Conservation (phyloP, 2,888 invertebrate species). For the Thyatira batis region DNA sequence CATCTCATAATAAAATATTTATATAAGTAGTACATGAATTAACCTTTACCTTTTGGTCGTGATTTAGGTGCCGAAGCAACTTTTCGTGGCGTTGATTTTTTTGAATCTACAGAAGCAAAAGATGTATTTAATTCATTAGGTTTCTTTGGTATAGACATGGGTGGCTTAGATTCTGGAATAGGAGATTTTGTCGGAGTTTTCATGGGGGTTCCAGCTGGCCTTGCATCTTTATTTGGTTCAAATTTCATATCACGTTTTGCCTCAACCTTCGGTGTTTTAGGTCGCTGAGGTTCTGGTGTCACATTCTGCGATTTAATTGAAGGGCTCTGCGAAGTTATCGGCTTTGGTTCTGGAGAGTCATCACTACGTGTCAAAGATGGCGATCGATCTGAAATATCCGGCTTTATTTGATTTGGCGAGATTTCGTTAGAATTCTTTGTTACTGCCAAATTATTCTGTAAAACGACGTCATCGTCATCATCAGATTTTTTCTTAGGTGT, state of each 20-base stretch:
- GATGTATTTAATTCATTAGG: slow-evolving; percentile 66
- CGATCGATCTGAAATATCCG: slow-evolving; percentile 69
- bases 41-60: slow-evolving; percentile 70
- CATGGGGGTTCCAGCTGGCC: slow-evolving; percentile 40
- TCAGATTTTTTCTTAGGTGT: slow-evolving; percentile 63
- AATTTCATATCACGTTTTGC: slow-evolving; percentile 24
- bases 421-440: slow-evolving; percentile 42
- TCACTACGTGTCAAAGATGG: slow-evolving; percentile 77
- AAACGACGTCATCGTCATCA: slow-evolving; percentile 74
- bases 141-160: slow-evolving; percentile 57
- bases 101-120: slow-evolving; percentile 50
- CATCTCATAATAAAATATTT: slow-evolving; percentile 59
- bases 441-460: slow-evolving; percentile 52
- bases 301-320: slow-evolving; percentile 53
- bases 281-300: slow-evolving; percentile 62
- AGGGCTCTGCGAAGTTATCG: slow-evolving; percentile 45
- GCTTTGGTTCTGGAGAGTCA: slow-evolving; percentile 74
- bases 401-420: slow-evolving; percentile 48
- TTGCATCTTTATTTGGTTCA: slow-evolving; percentile 41
- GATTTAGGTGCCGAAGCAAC: slow-evolving; percentile 67
- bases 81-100: slow-evolving; percentile 71
- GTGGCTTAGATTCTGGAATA: slow-evolving; percentile 51
- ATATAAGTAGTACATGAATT: slow-evolving; percentile 1
- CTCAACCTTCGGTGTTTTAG: slow-evolving; percentile 68
- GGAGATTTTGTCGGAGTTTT: slow-evolving; percentile 62